Percentiles rank a stretch among this genome's conserved stretches.
These are phyloP conservation scores for Grus americana DNA, from an alignment of 2,113 vertebrate genomes.

Conservation along the genomic window DNA sequence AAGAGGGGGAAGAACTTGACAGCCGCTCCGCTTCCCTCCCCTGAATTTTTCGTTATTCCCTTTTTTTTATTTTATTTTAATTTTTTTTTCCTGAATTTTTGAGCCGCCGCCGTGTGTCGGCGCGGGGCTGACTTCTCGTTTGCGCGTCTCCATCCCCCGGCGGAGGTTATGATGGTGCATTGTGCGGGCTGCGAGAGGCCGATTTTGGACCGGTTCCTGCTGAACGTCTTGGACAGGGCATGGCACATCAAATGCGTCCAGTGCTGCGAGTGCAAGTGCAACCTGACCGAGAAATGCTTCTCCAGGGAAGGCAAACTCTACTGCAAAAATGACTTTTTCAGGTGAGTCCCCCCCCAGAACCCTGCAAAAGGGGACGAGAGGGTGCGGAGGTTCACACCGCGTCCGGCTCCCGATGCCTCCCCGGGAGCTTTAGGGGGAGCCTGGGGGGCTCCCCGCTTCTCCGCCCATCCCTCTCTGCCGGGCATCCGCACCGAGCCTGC, in stretches of 20 bases:
- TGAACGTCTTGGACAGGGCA: constrained; percentile 94
- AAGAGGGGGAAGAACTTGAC: constrained; percentile 42
- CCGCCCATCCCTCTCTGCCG: too few species aligned
- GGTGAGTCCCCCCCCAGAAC: constrained; percentile 74
- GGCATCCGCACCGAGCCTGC: background rate
- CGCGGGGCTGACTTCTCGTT: background rate
- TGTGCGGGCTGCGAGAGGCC: constrained; percentile 97
- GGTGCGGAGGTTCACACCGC: background rate
- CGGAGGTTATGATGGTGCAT: constrained; percentile 94
- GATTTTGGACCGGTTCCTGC: constrained; percentile 92
- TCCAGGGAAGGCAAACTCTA: constrained; percentile 96
- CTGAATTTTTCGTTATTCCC: background rate
- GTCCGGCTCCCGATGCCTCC: background rate
- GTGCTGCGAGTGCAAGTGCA: constrained; percentile 95
- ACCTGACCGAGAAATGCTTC: constrained; percentile 96
- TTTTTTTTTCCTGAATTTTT: background rate
- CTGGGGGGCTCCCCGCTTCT: background rate
- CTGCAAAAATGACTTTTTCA: constrained; percentile 98
- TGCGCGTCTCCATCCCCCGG: background rate
- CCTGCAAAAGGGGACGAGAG: background rate
- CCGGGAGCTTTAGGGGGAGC: background rate
- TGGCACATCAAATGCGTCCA: constrained; percentile 98
- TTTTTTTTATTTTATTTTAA: background rate
- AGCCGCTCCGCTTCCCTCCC: background rate
- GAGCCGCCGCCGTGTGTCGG: background rate